Base-by-base conservation (phyloP, 2,888 invertebrate genomes). In the Diarsia rubi region DNA sequence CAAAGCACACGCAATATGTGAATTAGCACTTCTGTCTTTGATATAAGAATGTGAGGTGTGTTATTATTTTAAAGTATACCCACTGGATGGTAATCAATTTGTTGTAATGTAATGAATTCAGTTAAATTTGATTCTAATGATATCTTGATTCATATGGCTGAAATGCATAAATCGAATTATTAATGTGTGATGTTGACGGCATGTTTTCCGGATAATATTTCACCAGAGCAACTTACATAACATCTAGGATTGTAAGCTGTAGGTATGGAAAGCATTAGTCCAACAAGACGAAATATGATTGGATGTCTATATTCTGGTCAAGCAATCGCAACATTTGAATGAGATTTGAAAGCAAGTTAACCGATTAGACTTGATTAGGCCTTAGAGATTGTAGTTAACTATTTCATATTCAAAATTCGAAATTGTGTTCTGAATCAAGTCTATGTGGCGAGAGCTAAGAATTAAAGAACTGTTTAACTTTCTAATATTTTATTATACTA, bases 1-100 rank as follows among this genome's bases (percentile, higher is more conserved):
- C 84, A 81, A 64, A 73, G 71, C 81, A 83, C 91, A 92, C 93
- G 93, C 92, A 87, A 92, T 84, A 82, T 83, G 73, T 86, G 86
- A 88, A 93, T 92, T 92, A 93, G 87, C 86, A 88, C 84, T 76
- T 78, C 59, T 75, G 70, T 65, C 68, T 80, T 80, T 83, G 73
- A 84, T 82, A 75, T 82, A 85, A 19, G 59, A 59, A 59, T 59
- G 31, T 84, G 75, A 78, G 69, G 44, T 31, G 42, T 74, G 75
- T 86, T 78, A 83, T 83, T 42, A 78, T 75, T 73, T 63, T 72
- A 75, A 83, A 77, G 64, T 70, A 74, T 67, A 72, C 52, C 47
- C 63, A 75, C 73, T 83, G 73, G 47, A 67, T 66, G 63, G 74
- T 81, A 79, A 88, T 88, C 81, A 87, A 88, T 83, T 87, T 81